Base-by-base conservation (phyloP, 2,113 vertebrate species). In the Bujurquina vittata region DNA sequence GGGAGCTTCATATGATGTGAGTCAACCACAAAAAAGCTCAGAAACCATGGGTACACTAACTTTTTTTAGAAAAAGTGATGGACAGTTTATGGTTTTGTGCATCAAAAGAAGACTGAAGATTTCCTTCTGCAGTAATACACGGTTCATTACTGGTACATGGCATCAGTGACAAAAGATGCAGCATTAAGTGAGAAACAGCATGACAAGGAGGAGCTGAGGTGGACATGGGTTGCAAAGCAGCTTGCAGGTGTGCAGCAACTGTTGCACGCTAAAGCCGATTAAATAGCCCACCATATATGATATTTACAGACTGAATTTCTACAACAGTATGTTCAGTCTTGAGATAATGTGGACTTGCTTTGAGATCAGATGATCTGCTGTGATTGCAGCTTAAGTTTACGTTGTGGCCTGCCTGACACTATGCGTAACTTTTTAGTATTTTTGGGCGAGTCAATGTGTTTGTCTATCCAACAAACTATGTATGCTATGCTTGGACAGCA, bases 71-170 rank as follows among this genome's bases (percentile, higher is more conserved):
- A 67, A 67, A 67, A 46, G 37, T 40, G 18, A 46, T 46, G 0
- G 40, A 6, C 63, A 1, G 40, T 17, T 26, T 67, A 17, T 67
- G 0, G 0, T 6, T 18, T 46, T 29, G 23, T 11, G 12, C 10
- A 52, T 31, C 10, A 52, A 31, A 72, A 49, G 15, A 29, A 6
- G 15, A 69, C 29, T 69, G 20, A 22, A 20, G 65, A 20, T 72
- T 31, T 31, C 49, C 65, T 49, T 72, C 43, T 31, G 2, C 15
- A 69, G 40, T 29, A 69, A 69, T 49, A 49, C 23, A 49, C 1
- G 63, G 40, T 22, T 49, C 46, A 49, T 69, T 69, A 69, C 40
- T 69, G 63, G 40, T 10, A 31, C 26, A 20, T 8, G 17, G 0
- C 7, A n/a, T 10, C 9, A 9, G 9, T 31, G 23, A 31, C 23